Conservation (phyloP, 1,140 invertebrate genomes). For the Eumaeus atala region DNA sequence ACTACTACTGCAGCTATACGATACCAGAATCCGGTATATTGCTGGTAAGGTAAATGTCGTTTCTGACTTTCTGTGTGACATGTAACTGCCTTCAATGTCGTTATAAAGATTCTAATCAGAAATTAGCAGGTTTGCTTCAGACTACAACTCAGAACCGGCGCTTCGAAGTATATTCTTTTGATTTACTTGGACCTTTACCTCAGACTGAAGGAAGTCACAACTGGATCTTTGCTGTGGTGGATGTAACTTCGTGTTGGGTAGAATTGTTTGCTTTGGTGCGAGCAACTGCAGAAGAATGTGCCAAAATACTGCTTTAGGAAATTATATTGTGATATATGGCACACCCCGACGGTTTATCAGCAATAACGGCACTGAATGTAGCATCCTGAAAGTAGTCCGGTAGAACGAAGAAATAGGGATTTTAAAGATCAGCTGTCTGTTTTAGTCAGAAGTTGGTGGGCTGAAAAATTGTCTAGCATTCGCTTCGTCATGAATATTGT, state of each 20-base stretch:
- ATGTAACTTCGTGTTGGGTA: slow-evolving; percentile 17
- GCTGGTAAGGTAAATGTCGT: slow-evolving; percentile 31
- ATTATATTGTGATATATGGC: slow-evolving; percentile 16
- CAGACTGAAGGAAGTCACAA: background rate
- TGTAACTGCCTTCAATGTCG: slow-evolving; percentile 21
- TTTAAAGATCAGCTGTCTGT: slow-evolving; percentile 20
- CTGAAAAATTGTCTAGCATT: slow-evolving; percentile 19
- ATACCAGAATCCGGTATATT: slow-evolving; percentile 21
- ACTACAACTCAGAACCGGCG: slow-evolving; percentile 9
- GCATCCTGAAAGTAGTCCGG: slow-evolving; percentile 14
- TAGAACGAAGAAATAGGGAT: slow-evolving; percentile 18
- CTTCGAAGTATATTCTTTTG: slow-evolving; percentile 12
- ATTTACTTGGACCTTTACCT: slow-evolving; percentile 21
- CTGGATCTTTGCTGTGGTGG: slow-evolving; percentile 21
- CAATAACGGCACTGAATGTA: slow-evolving; percentile 19
- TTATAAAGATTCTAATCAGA: slow-evolving; percentile 20
- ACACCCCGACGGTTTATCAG: slow-evolving; percentile 12
- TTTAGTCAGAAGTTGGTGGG: slow-evolving; percentile 13
- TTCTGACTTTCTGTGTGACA: slow-evolving; percentile 14
- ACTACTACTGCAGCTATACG: slow-evolving; percentile 19
- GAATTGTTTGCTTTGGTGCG: slow-evolving; percentile 19
- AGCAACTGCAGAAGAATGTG: slow-evolving; percentile 17
- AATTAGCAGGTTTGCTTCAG: slow-evolving; percentile 21
- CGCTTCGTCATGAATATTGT: slow-evolving; percentile 26
- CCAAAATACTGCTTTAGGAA: slow-evolving; percentile 5